A percentile compares a stretch with the other conserved stretches of the same genome.
Conservation (phyloP, 2,113 vertebrate species). For the Myrmecophaga tridactyla region DNA sequence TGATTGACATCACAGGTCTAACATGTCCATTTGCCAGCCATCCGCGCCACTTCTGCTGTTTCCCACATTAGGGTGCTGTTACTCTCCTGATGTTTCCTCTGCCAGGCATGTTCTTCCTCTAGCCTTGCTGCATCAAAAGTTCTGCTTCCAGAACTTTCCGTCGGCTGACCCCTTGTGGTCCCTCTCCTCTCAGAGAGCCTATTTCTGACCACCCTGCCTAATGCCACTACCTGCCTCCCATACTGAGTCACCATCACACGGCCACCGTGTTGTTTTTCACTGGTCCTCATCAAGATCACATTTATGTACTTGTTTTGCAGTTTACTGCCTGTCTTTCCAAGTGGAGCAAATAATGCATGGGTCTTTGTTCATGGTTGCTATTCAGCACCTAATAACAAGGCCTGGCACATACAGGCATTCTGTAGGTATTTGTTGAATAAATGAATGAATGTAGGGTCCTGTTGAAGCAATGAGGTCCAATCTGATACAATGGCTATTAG, state of each 20-base stretch:
- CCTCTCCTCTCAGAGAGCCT: neutral
- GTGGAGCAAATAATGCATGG: neutral
- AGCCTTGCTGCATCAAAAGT: neutral
- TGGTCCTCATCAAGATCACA: fast-evolving
- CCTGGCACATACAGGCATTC: neutral
- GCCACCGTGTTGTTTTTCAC: neutral
- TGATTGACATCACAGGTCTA: fast-evolving
- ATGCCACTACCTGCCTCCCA: neutral
- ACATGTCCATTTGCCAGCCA: fast-evolving
- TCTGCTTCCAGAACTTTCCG: conserved; percentile 23
- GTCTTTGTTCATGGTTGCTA: neutral
- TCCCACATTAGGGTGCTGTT: neutral
- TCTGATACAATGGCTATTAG: neutral
- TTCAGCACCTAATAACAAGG: neutral
- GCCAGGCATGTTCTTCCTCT: neutral
- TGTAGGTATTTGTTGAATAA: fast-evolving
- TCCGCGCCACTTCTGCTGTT: neutral
- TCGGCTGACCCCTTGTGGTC: neutral
- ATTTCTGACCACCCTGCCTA: neutral
- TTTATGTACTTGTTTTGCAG: neutral
- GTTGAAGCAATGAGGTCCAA: fast-evolving
- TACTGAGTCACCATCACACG: fast-evolving
- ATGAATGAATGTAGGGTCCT: neutral
- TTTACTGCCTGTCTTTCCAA: too few relatives aligned
- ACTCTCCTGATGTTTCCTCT: neutral